These are phyloP conservation scores for Ginglymostoma cirratum DNA, from an alignment of 2,113 vertebrate genomes.

Conservation along the genomic window DNA sequence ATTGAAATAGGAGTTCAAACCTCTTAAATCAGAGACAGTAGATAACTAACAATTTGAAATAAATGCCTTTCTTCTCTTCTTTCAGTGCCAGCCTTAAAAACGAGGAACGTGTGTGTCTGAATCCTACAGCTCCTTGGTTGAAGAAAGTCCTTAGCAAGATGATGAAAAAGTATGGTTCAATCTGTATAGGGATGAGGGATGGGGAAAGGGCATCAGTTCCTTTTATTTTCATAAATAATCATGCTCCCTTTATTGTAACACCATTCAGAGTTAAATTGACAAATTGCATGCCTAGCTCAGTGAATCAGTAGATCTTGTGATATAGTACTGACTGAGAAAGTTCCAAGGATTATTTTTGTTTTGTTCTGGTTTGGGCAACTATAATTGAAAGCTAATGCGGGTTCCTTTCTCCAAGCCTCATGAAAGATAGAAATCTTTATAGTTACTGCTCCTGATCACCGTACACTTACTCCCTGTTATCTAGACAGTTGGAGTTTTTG, in stretches of 20 bases:
- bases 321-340: background rate
- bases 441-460: background rate
- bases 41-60: background rate
- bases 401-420: background rate
- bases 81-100: conserved; percentile 32
- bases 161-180: background rate
- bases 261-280: background rate
- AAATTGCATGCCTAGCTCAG: background rate
- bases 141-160: background rate
- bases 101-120: background rate
- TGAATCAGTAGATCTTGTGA: background rate
- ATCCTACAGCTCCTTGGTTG: background rate
- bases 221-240: background rate
- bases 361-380: background rate
- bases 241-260: background rate
- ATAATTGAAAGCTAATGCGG: background rate
- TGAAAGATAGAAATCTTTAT: background rate
- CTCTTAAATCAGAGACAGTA: background rate
- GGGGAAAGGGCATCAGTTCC: background rate
- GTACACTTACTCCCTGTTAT: background rate
- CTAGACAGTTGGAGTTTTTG: background rate
- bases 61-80: background rate
- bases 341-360: background rate
- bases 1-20: background rate
- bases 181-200: background rate